phyloP scores from a whole-genome alignment of 2,113 vertebrate genomes.

The Oophaga pumilio region DNA sequence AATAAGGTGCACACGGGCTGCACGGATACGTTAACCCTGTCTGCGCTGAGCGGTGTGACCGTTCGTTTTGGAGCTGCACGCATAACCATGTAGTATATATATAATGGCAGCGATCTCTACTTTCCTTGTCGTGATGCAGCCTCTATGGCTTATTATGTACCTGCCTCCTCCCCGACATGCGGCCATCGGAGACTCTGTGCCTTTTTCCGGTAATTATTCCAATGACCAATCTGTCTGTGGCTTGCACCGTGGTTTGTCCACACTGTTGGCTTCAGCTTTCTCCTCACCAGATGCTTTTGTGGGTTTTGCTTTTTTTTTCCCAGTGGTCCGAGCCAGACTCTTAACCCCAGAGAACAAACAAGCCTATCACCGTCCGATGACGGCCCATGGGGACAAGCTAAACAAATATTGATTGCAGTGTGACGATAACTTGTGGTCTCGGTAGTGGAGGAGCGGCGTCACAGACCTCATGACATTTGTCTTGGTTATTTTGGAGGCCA shows the following conservation, averaged over 20 bases:
- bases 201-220: conserved; percentile 58
- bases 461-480: conserved; percentile 51
- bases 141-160: conserved; percentile 57
- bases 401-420: conserved; percentile 63
- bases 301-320: conserved; percentile 62
- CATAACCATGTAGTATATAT: not conserved
- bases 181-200: conserved; percentile 23
- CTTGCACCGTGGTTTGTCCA: conserved; percentile 71
- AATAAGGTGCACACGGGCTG: conserved; percentile 29
- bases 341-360: conserved; percentile 66
- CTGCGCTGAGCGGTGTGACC: not conserved
- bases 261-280: conserved; percentile 60
- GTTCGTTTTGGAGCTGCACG: not conserved
- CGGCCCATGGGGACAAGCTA: conserved; percentile 61
- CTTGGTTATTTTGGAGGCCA: conserved; percentile 48
- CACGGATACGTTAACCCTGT: conserved; percentile 39
- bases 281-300: conserved; percentile 51
- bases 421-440: conserved; percentile 47
- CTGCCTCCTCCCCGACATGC: conserved; percentile 57
- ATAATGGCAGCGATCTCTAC: conserved; percentile 41
- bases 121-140: conserved; percentile 39
- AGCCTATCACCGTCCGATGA: conserved; percentile 61
- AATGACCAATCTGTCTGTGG: conserved; percentile 58
- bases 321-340: conserved; percentile 65
- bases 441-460: conserved; percentile 25